Conservation (phyloP, 2,888 invertebrate species). For the Protonemura montana region DNA sequence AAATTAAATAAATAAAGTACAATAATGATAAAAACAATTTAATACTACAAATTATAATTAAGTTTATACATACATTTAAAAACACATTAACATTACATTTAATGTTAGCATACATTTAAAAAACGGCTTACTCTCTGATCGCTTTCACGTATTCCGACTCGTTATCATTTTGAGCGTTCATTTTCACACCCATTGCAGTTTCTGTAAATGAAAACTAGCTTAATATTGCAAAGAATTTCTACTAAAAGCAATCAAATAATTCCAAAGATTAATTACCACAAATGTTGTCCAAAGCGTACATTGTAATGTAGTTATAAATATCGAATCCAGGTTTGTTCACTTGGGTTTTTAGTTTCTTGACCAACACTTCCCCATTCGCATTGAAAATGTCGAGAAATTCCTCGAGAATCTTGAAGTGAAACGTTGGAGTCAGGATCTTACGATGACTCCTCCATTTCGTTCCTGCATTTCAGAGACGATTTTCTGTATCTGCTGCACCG, state of each 20-base stretch:
- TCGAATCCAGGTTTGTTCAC: not conserved
- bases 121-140: not conserved
- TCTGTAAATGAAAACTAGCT: not conserved
- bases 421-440: not conserved
- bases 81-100: too few relatives aligned
- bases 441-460: not conserved
- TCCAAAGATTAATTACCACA: conserved; percentile 65
- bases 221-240: not conserved
- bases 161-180: not conserved
- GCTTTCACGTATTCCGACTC: not conserved
- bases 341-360: not conserved
- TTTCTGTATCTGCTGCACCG: too few relatives aligned
- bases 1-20: too few relatives aligned
- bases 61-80: too few relatives aligned
- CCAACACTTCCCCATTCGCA: not conserved
- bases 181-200: conserved; percentile 14
- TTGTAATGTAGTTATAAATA: conserved; percentile 68
- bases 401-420: not conserved
- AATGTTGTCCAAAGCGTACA: conserved; percentile 69
- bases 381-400: not conserved
- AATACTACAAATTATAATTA: too few relatives aligned
- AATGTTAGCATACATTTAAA: not conserved
- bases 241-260: conserved; percentile 40
- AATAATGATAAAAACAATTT: too few relatives aligned
- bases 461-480: not conserved